Evolutionary conservation across 1,140 invertebrate species (phyloP), one percentile per base, ranked within the genome.

Genomic region (Papilio glaucus): DNA sequence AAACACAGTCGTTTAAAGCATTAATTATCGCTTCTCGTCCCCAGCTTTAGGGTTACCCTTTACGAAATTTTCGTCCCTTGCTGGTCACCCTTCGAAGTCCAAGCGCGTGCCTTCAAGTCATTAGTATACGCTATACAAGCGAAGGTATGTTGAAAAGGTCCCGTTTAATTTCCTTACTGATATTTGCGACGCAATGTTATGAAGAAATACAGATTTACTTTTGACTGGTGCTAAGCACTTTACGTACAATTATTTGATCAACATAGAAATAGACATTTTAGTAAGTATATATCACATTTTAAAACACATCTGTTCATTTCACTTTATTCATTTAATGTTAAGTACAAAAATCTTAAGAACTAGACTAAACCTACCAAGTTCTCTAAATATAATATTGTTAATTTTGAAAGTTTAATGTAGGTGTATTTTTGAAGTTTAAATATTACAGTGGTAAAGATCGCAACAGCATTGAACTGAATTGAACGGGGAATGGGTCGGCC

Each of bases 1-100:
- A 74, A 78, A 80, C 83, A 88, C 82, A 86, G 87, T 89, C 88
- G 85, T 90, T 90, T 86, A 84, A 81, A 76, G 87, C 88, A 90
- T 92, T 92, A 90, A 92, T 91, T 91, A 92, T 90, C 84, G 86
- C 78, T 84, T 84, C 63, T 79, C 78, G 77, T 80, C 82, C 86
- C 85, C 86, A 78, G 84, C 84, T 89, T 89, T 89, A 85, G 84
- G 86, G 88, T 88, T 87, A 91, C 89, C 90, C 90, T 91, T 92
- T 90, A 80, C 83, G 86, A 90, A 87, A 90, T 86, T 92, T 91
- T 89, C 87, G 89, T 88, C 88, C 89, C 85, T 86, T 79, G 75
- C 84, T 92, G 90, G 87, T 88, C 90, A 91, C 89, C 89, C 90
- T 82, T 82, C 80, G 71, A 77, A 76, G 89, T 85, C 90, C 86